phyloP scores from a whole-genome alignment of 1,140 invertebrate species.

The Parasteatoda tepidariorum region DNA sequence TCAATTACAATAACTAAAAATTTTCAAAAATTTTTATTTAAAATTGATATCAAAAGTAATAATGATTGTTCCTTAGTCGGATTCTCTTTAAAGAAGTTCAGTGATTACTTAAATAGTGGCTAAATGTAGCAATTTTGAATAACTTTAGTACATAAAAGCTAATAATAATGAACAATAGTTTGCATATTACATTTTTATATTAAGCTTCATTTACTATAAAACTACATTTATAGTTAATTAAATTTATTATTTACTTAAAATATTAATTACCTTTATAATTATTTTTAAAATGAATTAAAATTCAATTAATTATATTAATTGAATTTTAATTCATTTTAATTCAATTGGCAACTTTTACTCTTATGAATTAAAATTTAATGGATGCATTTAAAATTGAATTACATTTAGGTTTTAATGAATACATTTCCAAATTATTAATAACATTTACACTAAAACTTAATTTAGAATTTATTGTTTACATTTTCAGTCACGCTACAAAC shows the following conservation, averaged over 20 bases:
- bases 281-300: too few relatives aligned
- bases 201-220: not conserved
- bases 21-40: not conserved
- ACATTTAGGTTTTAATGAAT: too few relatives aligned
- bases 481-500: too few relatives aligned
- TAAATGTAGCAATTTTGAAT: not conserved
- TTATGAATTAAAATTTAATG: too few relatives aligned
- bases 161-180: not conserved
- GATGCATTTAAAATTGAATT: too few relatives aligned
- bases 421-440: too few relatives aligned
- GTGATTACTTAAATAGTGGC: not conserved
- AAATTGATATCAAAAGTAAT: not conserved
- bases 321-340: too few relatives aligned
- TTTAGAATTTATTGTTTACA: too few relatives aligned
- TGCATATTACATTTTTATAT: not conserved
- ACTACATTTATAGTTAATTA: not conserved
- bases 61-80: not conserved
- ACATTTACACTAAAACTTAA: too few relatives aligned
- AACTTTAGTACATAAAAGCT: not conserved
- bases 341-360: too few relatives aligned
- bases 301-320: too few relatives aligned
- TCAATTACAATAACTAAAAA: not conserved
- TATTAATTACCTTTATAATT: not conserved
- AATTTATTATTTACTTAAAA: not conserved
- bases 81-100: not conserved